Evolutionary conservation across 2,113 vertebrate species (phyloP).

Genomic region (Tamias sibiricus): DNA sequence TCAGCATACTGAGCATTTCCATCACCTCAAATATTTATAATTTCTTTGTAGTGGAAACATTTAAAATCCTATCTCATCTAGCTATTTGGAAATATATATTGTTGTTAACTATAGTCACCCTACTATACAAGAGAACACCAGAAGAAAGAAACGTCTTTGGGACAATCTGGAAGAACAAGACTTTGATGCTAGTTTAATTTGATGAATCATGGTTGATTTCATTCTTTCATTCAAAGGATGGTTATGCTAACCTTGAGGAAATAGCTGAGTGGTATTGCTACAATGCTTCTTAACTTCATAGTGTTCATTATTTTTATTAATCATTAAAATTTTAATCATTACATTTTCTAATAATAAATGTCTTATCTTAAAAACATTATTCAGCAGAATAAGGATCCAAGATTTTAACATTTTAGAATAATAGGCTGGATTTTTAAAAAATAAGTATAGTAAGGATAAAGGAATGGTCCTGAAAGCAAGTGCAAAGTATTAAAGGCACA

Average conservation of each 20-base stretch:
- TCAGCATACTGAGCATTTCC: neutral
- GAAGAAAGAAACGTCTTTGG: neutral
- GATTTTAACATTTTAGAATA: neutral
- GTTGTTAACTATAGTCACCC: neutral
- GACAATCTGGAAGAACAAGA: neutral
- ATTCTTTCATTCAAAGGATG: neutral
- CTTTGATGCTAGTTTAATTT: neutral
- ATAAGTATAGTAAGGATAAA: neutral
- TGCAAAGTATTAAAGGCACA: neutral
- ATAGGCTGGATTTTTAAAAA: neutral
- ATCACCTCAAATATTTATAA: neutral
- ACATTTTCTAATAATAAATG: neutral
- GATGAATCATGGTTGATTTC: neutral
- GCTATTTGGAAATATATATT: neutral
- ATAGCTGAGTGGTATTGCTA: neutral
- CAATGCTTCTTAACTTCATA: neutral
- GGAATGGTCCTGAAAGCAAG: neutral
- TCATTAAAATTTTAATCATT: neutral
- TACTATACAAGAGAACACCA: neutral
- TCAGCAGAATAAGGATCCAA: neutral
- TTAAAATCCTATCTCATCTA: neutral
- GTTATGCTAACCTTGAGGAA: neutral
- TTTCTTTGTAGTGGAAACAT: neutral
- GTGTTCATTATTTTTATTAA: neutral
- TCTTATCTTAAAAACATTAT: neutral